Conservation (phyloP, 1,140 invertebrate genomes). For the Caerostris darwini region DNA sequence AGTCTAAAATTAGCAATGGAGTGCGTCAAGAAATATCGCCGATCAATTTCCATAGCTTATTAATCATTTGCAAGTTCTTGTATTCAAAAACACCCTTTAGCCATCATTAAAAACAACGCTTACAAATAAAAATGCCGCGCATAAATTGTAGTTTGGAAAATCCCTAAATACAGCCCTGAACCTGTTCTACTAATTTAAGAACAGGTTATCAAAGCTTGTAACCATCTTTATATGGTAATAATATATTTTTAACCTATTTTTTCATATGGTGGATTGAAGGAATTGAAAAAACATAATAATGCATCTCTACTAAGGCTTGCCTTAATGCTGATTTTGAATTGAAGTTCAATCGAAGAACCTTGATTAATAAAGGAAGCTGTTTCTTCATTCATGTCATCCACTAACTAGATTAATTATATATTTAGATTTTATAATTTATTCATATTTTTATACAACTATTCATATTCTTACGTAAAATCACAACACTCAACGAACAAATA, state of each 20-base stretch:
- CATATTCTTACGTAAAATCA: no score
- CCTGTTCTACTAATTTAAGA: slow-evolving; percentile 12
- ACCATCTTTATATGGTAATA: slow-evolving; percentile 51
- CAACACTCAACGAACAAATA: no score
- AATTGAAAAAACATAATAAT: background rate
- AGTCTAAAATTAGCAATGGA: background rate
- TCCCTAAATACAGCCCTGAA: background rate
- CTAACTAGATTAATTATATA: no score
- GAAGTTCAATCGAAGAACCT: background rate
- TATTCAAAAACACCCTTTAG: slow-evolving; percentile 19
- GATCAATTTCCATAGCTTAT: slow-evolving; percentile 9
- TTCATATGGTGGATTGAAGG: background rate
- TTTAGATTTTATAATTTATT: no score
- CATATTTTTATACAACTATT: no score
- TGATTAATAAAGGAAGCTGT: no score
- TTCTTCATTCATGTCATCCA: no score
- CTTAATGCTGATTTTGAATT: background rate
- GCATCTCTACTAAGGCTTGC: background rate
- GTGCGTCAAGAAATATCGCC: background rate
- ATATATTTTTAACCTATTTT: background rate
- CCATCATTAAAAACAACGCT: slow-evolving; percentile 41
- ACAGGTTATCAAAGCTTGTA: slow-evolving; percentile 49
- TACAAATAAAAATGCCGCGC: slow-evolving; percentile 44
- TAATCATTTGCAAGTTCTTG: slow-evolving; percentile 28
- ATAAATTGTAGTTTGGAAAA: slow-evolving; percentile 16